Evolutionary conservation across 1,140 invertebrate genomes (phyloP), one percentile per base, ranked within the genome.

Genomic region (Bursaphelenchus mucronatus): DNA sequence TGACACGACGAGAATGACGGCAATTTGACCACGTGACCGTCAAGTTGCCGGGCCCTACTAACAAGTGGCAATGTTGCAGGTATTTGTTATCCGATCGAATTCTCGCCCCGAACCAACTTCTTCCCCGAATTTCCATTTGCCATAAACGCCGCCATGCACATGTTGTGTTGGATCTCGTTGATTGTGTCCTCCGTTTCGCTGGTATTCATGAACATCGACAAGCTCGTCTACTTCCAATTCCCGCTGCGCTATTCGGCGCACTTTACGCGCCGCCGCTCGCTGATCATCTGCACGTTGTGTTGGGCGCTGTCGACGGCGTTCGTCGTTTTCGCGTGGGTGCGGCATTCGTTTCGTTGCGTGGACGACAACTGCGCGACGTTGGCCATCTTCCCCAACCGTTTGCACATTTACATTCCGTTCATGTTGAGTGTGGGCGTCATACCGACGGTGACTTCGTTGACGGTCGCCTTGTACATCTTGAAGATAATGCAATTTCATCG

Each of bases 401-500:
- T 76, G 1, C 54, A 76, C 51, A 65, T 74, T 49, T 74, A 74
- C 40, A 40, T 76, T 44, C 50, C 66, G 21, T 74, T 76, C 21
- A 71, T 74, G 62, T 46, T 78, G 10, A 58, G 65, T 58, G 73
- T 75, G 0, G 71, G 75, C 0, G 72, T 75, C 5, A 70, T 75
- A 8, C 73, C 73, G 7, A 76, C 75, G 15, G 44, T 78, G 11
- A 78, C 73, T 13, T 75, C 75, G 8, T 62, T 75, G 8, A 59
- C 70, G n/a, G 73, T 75, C 30, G 75, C 75, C 17, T 57, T 78
- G 41, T 75, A 75, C 54, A 77, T 75, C 44, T 63, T 75, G 67
- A 63, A 66, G 19, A 62, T 75, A 44, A 69, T 75, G 6, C 45
- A 58, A n/a, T 49, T 46, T 41, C 73, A 75, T 69, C 52, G 63